These are phyloP conservation scores for Uromys caudimaculatus DNA, from an alignment of 2,797 vertebrate genomes.

Conservation along the genomic window DNA sequence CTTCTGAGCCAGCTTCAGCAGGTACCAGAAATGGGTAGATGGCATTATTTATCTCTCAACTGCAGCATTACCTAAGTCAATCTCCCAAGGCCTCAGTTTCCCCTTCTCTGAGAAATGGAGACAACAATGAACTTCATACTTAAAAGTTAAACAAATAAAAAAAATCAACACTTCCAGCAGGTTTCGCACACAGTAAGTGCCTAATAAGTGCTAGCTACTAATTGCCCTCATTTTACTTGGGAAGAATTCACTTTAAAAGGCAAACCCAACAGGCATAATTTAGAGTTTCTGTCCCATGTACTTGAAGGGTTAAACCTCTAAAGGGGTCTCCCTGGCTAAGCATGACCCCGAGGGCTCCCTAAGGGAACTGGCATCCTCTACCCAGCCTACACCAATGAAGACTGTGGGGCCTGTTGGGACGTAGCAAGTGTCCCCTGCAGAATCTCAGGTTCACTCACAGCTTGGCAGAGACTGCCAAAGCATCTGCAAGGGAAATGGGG, in stretches of 20 bases:
- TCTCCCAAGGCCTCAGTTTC: background rate
- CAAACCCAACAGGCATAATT: background rate
- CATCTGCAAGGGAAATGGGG: background rate
- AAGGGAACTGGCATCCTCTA: background rate
- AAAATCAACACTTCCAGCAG: background rate
- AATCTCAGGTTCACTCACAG: background rate
- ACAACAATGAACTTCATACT: too few relatives aligned
- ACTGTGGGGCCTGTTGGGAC: background rate
- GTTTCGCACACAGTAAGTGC: background rate
- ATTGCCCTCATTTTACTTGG: background rate
- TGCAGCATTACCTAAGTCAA: background rate
- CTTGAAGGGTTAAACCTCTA: background rate
- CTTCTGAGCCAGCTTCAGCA: background rate
- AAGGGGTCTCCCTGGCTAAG: background rate
- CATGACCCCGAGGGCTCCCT: background rate
- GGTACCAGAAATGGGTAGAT: background rate
- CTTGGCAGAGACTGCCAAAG: background rate
- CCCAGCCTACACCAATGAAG: background rate
- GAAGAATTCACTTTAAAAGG: slow-evolving; percentile 50
- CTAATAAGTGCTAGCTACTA: background rate
- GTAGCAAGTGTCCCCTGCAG: background rate
- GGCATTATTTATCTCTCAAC: background rate
- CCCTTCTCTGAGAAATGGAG: background rate
- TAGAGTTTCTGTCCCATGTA: slow-evolving; percentile 7
- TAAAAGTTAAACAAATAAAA: background rate